Base-by-base conservation (phyloP, 2,113 vertebrate species). In the Seriola quinqueradiata region DNA sequence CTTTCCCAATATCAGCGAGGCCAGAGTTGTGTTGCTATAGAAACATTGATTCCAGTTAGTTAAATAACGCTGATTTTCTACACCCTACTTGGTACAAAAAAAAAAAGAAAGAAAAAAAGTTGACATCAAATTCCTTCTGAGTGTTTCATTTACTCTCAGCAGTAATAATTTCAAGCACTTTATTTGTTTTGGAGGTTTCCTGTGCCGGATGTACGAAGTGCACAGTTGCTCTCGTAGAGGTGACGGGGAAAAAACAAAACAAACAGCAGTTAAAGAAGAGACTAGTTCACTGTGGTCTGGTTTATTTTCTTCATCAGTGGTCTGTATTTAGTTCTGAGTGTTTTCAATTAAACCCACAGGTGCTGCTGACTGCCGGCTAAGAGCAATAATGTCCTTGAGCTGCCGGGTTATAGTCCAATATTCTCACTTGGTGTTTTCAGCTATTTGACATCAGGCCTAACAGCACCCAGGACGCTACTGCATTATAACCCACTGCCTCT, bases 11-110 rank as follows among this genome's bases (percentile, higher is more conserved):
- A 77, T 85, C 79, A 79, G 54, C 3, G 9, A 64, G 75, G 75
- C 80, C 68, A 54, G 68, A 76, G 73, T 84, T 66, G 55, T 52
- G 91, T 93, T 89, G 85, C 92, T 76, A 89, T 90, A 83, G 92
- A 87, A 85, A 92, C 90, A 79, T 85, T 44, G 81, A 89, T 82
- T 81, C 73, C 80, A 74, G 23, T 28, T 59, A 84, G 82, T 86
- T 83, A 88, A 91, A 83, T 80, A 82, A 59, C 12, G n/a, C 46
- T 64, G 44, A 77, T 83, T 88, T 64, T 82, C 70, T 76, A 21
- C 70, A 42, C 32, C 73, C 67, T 48, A 44, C 79, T 75, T 84
- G 79, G 72, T 73, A 54, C 67, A 67, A 76, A 28, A 28, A 28
- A 25, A 25, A 28, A 28, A 28, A 28, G 2, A 28, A 28, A 28